Percentiles rank a stretch among this genome's conserved stretches.
Conservation (phyloP, 2,888 invertebrate genomes). For the Pheosia gnoma region DNA sequence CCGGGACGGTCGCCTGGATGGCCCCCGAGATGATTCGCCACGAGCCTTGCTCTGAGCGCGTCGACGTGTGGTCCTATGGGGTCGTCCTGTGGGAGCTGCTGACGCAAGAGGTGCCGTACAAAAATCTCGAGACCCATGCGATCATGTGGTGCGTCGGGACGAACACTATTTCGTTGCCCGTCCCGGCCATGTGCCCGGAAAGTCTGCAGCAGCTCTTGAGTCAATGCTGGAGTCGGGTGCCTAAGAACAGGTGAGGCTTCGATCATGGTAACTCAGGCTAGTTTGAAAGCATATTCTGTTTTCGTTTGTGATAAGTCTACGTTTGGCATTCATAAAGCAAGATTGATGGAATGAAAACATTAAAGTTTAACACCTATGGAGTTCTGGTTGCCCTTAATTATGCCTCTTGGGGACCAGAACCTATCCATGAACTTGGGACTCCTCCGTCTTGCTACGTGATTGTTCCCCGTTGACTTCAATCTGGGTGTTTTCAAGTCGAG, state of each 20-base stretch:
- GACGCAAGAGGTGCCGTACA: conserved; percentile 88
- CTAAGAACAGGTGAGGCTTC: conserved; percentile 86
- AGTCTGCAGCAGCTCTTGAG: conserved; percentile 94
- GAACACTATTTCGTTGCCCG: conserved; percentile 94
- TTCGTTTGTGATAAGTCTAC: too few species aligned
- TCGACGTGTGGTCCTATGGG: conserved; percentile 99
- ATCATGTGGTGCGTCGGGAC: conserved; percentile 99
- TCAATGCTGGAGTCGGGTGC: conserved; percentile 96
- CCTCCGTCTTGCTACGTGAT: too few species aligned
- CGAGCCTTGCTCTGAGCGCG: conserved; percentile 98
- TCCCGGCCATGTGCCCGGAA: conserved; percentile 95
- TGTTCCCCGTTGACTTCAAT: too few species aligned
- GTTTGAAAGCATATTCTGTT: too few species aligned
- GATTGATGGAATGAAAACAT: too few species aligned
- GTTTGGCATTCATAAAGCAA: too few species aligned
- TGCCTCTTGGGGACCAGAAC: too few species aligned
- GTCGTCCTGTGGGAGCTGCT: conserved; percentile 99
- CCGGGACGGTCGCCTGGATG: conserved; percentile 99
- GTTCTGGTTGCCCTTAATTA: too few species aligned
- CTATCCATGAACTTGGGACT: too few species aligned
- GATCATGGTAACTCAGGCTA: too few species aligned
- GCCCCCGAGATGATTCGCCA: conserved; percentile 99
- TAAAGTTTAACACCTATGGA: too few species aligned
- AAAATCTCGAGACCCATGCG: conserved; percentile 93
- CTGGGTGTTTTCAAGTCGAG: too few species aligned